A percentile compares a stretch with the other conserved stretches of the same genome.
These are phyloP conservation scores for Merodon equestris DNA, from an alignment of 2,888 invertebrate species.

Conservation along the genomic window DNA sequence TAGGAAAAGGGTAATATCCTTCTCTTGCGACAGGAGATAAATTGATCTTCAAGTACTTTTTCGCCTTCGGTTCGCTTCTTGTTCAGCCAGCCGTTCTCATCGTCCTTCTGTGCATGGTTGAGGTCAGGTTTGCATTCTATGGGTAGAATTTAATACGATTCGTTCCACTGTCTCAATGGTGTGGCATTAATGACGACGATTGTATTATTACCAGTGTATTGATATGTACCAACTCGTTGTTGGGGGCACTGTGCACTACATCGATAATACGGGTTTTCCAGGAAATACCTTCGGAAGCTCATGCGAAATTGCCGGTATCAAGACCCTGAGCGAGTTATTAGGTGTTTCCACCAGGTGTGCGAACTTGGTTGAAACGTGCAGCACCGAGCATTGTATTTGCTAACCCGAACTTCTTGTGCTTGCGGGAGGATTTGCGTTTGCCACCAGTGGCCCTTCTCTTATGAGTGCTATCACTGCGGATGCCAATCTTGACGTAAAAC, in stretches of 20 bases:
- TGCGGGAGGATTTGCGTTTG: constrained; percentile 96
- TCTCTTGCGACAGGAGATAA: constrained; percentile 96
- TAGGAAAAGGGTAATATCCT: too few species aligned
- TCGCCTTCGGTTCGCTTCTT: constrained; percentile 96
- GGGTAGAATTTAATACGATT: constrained; percentile 96
- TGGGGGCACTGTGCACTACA: constrained; percentile 99
- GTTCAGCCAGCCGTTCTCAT: constrained; percentile 95
- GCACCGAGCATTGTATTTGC: constrained; percentile 99
- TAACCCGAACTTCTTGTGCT: constrained; percentile 99
- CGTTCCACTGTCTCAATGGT: constrained; percentile 99
- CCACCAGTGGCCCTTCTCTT: constrained; percentile 99
- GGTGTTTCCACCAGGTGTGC: constrained; percentile 97
- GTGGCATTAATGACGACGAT: constrained; percentile 98
- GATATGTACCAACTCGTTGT: constrained; percentile 99
- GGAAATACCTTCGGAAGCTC: constrained; percentile 99
- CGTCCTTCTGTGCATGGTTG: constrained; percentile 91
- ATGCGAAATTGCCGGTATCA: constrained; percentile 98
- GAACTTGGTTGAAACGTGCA: constrained; percentile 95
- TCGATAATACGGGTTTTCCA: constrained; percentile 99
- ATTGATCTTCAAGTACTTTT: constrained; percentile 98
- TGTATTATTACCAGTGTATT: constrained; percentile 99
- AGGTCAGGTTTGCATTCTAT: constrained; percentile 98
- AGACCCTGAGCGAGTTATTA: constrained; percentile 98
- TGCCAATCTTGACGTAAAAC: constrained; percentile 91
- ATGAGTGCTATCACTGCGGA: constrained; percentile 99